A percentile compares a stretch with the other conserved stretches of the same genome.
phyloP scores from a whole-genome alignment of 1,140 invertebrate genomes.

The Epicauta chinensis region DNA sequence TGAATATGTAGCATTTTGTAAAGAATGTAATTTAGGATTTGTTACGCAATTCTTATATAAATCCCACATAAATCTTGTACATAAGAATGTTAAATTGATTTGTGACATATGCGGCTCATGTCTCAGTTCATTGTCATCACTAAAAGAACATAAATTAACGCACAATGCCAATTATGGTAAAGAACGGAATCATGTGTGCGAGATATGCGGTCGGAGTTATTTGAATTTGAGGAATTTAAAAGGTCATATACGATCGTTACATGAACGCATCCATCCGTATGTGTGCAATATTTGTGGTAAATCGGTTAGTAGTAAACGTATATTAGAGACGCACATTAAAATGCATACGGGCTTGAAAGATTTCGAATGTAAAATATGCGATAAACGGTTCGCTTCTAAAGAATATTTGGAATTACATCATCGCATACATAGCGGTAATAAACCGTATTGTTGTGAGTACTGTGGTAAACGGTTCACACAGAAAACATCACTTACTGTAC shows the following conservation, averaged over 20 bases:
- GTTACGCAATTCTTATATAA: conserved; percentile 26
- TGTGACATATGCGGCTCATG: conserved; percentile 19
- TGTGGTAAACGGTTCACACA: conserved; percentile 70
- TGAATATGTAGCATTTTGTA: conserved; percentile 38
- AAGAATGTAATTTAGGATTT: conserved; percentile 30
- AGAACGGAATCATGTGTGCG: conserved; percentile 29
- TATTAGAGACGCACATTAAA: conserved; percentile 29
- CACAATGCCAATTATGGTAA: conserved; percentile 26
- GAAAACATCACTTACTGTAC: conserved; percentile 43
- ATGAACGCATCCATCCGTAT: conserved; percentile 56
- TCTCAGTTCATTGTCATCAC: conserved; percentile 19
- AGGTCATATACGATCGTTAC: conserved; percentile 14
- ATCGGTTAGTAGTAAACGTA: conserved; percentile 34
- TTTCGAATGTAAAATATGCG: conserved; percentile 36
- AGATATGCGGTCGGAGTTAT: conserved; percentile 35
- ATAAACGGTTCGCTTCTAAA: conserved; percentile 57
- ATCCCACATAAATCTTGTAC: conserved; percentile 24
- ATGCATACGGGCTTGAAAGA: conserved; percentile 37
- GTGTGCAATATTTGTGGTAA: conserved; percentile 49
- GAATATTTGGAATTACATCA: conserved; percentile 70
- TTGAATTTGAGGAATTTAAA: conserved; percentile 18
- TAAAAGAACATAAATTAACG: conserved; percentile 28
- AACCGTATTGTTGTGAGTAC: conserved; percentile 67
- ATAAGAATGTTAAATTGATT: conserved; percentile 19
- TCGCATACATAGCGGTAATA: conserved; percentile 63